Evolutionary conservation across 2,797 vertebrate genomes (phyloP), one percentile per base, ranked within the genome.

Genomic region (Rhinatrema bivittatum): DNA sequence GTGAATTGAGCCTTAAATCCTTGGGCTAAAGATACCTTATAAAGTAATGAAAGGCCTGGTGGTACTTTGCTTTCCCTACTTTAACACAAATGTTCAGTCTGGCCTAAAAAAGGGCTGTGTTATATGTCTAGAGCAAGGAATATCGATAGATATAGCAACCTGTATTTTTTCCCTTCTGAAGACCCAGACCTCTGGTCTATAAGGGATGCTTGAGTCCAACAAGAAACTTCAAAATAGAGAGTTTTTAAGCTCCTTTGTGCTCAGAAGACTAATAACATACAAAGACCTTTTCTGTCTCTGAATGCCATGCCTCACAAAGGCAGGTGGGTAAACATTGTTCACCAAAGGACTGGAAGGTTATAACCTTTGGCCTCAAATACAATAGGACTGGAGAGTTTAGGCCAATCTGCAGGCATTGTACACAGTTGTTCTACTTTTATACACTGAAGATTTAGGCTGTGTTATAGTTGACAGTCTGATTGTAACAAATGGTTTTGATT

Each of bases 201-300:
- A 45, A 17, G 3, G 43, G 39, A 46, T 33, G 31, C 39, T 1
- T 34, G 15, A 3, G 1, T 2, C n/a, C 25, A 2, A 9, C n/a
- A 10, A 1, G n/a, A 16, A 14, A 29, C 16, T 0, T 1, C n/a
- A 7, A 7, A 4, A 8, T 9, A 13, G n/a, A 36, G 20, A 16
- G 16, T 0, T 5, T 31, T 34, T 3, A 39, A 32, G 6, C 3
- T 3, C 32, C 20, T 10, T 20, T 16, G 36, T 27, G 16, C 21
- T 22, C 16, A 12, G 7, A 29, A 36, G 19, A 13, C 15, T 7
- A 15, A 13, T 11, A 14, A 37, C 20, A 36, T 19, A 32, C 7
- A 2, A n/a, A 21, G 33, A 16, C n/a, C 11, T 2, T 0, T n/a
- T 0, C 2, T 11, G 6, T 13, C 6, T 29, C 20, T 20, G 33